phyloP scores from a whole-genome alignment of 2,797 vertebrate genomes.

The Passerculus sandwichensis region DNA sequence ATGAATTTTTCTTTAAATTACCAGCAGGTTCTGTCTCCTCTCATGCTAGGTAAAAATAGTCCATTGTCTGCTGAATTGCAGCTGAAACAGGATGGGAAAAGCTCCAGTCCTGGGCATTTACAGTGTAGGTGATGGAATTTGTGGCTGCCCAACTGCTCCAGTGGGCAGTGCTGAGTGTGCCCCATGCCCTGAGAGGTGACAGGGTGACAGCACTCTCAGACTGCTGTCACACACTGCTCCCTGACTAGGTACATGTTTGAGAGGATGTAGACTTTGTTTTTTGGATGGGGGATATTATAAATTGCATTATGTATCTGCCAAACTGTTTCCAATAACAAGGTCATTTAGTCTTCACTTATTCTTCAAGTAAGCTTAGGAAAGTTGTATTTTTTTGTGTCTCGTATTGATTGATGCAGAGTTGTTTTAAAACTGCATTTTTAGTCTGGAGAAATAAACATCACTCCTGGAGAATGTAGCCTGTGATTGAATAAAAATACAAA shows the following conservation, averaged over 20 bases:
- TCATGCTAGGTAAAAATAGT: not conserved
- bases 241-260: not conserved
- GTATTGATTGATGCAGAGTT: not conserved
- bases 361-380: not conserved
- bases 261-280: not conserved
- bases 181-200: not conserved
- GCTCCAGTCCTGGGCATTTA: too few species aligned
- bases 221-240: not conserved
- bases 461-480: not conserved
- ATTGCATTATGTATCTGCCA: not conserved
- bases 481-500: not conserved
- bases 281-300: not conserved
- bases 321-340: not conserved
- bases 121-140: rapidly evolving
- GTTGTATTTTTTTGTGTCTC: not conserved
- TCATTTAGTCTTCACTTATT: not conserved
- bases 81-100: not conserved
- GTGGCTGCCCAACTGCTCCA: not conserved
- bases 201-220: not conserved
- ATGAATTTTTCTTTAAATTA: not conserved
- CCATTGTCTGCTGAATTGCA: not conserved
- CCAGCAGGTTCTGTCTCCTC: not conserved
- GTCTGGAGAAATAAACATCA: not conserved
- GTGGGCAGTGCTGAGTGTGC: not conserved
- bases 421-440: not conserved